These are phyloP conservation scores for Lampropteryx suffumata DNA, from an alignment of 2,888 invertebrate genomes.

Conservation along the genomic window DNA sequence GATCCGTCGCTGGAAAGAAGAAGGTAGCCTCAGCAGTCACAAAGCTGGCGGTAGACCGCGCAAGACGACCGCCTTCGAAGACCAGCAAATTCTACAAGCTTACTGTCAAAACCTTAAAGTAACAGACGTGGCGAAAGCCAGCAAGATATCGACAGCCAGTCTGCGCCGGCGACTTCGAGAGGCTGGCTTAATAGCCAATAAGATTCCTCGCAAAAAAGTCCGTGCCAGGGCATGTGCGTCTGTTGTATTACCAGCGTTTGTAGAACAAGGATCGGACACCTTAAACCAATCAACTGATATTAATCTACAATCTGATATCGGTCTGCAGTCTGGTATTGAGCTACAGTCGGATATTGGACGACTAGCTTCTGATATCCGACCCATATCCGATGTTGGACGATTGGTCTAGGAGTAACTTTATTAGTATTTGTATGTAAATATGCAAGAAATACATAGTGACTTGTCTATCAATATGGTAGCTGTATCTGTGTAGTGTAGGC, in stretches of 20 bases:
- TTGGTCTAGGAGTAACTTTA: background rate
- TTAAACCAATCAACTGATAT: conserved; percentile 4
- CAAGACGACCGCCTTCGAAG: conserved; percentile 20
- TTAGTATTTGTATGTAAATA: too few species aligned
- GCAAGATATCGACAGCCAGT: conserved; percentile 21
- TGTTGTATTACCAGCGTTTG: conserved; percentile 6
- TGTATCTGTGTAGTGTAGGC: too few species aligned
- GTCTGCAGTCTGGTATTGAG: background rate
- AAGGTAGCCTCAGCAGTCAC: conserved; percentile 16
- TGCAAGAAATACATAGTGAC: background rate
- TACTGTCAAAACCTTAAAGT: conserved; percentile 22
- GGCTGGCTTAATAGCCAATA: conserved; percentile 15
- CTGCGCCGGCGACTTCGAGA: conserved; percentile 15
- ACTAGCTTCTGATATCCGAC: background rate
- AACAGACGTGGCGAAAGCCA: conserved; percentile 19
- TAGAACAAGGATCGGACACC: background rate
- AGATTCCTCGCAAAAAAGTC: conserved; percentile 14
- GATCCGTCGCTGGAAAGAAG: conserved; percentile 26
- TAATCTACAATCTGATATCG: conserved; percentile 3
- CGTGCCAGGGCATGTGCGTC: conserved; percentile 9
- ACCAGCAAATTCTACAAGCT: conserved; percentile 20
- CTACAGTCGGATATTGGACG: conserved; percentile 7
- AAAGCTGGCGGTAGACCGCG: conserved; percentile 18
- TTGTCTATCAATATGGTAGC: too few species aligned
- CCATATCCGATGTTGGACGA: conserved; percentile 3